phyloP scores from a whole-genome alignment of 2,113 vertebrate species.

The Saccopteryx bilineata region DNA sequence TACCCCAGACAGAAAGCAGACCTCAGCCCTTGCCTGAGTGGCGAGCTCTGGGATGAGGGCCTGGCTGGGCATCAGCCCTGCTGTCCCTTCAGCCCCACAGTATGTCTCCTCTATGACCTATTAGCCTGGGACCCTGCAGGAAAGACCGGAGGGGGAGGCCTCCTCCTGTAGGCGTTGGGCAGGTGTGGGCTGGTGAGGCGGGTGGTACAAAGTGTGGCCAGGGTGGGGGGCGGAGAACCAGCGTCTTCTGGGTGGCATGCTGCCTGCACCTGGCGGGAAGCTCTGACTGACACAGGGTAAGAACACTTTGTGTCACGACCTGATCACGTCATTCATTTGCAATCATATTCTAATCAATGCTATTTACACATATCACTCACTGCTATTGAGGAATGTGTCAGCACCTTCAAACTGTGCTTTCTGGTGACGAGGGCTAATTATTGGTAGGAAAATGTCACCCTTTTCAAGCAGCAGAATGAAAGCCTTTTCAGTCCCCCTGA shows the following conservation, averaged over 20 bases:
- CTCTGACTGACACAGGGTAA: not conserved
- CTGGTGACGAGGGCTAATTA: rapidly evolving
- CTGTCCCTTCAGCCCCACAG: rapidly evolving
- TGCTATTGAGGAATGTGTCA: not conserved
- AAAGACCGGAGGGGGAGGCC: not conserved
- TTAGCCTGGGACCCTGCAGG: not conserved
- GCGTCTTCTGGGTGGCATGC: not conserved
- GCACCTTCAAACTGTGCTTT: not conserved
- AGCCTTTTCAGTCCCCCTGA: not conserved
- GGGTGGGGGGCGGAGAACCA: not conserved
- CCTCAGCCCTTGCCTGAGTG: not conserved
- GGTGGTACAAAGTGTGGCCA: not conserved
- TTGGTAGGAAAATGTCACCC: constrained; percentile 21
- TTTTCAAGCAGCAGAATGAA: not conserved
- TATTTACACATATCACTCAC: constrained; percentile 3
- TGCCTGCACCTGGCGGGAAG: constrained; percentile 59
- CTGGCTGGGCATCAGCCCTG: not conserved
- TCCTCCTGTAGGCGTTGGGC: not conserved
- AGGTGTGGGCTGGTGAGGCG: not conserved
- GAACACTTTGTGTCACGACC: constrained; percentile 60
- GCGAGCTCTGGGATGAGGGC: not conserved
- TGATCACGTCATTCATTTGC: constrained; percentile 63
- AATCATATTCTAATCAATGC: constrained; percentile 45
- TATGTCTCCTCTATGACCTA: not conserved
- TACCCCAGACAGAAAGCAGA: not conserved